Evolutionary conservation across 2,113 vertebrate species (phyloP).

Genomic region (Eleginops maclovinus): DNA sequence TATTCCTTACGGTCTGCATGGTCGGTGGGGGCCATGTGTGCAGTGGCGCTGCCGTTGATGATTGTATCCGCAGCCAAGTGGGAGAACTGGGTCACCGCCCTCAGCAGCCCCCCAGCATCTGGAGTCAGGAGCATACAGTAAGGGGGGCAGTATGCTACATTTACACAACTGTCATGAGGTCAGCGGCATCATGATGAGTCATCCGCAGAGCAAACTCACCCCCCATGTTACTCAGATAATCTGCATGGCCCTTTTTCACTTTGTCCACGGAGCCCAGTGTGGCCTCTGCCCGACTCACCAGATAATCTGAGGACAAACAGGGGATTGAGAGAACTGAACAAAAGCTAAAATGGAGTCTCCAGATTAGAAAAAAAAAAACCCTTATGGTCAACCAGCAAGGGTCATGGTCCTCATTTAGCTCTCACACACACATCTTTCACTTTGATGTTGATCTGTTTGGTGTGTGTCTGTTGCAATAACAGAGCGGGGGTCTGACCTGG

Average conservation of each 20-base stretch:
- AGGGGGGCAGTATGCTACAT: slow-evolving; percentile 16
- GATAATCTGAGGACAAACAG: slow-evolving; percentile 87
- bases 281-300: slow-evolving; percentile 89
- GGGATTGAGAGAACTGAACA: slow-evolving; percentile 1
- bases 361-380: background rate
- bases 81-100: slow-evolving; percentile 91
- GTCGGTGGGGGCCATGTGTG: slow-evolving; percentile 93
- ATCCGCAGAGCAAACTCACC: slow-evolving; percentile 79
- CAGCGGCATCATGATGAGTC: slow-evolving; percentile 14
- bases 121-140: slow-evolving; percentile 42
- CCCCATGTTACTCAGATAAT: slow-evolving; percentile 87
- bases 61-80: slow-evolving; percentile 92
- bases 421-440: background rate
- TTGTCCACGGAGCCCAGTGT: slow-evolving; percentile 87
- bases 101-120: slow-evolving; percentile 91
- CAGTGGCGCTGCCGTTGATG: slow-evolving; percentile 89
- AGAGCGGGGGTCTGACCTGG: slow-evolving; percentile 83
- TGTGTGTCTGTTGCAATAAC: background rate
- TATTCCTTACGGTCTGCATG: slow-evolving; percentile 92
- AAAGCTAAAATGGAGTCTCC: background rate
- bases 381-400: background rate
- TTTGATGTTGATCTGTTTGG: background rate
- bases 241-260: slow-evolving; percentile 87
- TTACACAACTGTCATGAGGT: slow-evolving; percentile 8
- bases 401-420: too few relatives aligned